phyloP scores from a whole-genome alignment of 2,797 vertebrate species.

The Schizopygopsis pylzovi region DNA sequence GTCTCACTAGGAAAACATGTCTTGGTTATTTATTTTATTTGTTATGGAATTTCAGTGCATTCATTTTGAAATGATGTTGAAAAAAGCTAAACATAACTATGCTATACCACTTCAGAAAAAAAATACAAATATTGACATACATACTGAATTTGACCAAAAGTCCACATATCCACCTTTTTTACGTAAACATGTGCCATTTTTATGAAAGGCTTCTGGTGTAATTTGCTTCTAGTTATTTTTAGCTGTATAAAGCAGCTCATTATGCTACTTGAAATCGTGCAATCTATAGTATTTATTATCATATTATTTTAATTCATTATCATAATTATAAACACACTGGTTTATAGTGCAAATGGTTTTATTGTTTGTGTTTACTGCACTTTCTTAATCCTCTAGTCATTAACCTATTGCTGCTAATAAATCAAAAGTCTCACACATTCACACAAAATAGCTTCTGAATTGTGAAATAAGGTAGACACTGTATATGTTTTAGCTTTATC shows the following conservation, averaged over 20 bases:
- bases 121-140: background rate
- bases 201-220: background rate
- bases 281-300: background rate
- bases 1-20: background rate
- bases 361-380: background rate
- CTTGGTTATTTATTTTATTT: background rate
- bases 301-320: background rate
- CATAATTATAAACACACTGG: background rate
- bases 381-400: background rate
- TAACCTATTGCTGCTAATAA: background rate
- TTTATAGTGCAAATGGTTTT: background rate
- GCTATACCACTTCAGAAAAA: background rate
- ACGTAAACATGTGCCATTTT: background rate
- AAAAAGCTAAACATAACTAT: background rate
- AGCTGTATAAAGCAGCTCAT: background rate
- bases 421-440: background rate
- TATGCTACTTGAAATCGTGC: background rate
- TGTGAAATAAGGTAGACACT: background rate
- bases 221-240: background rate
- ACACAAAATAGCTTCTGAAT: background rate
- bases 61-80: background rate
- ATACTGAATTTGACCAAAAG: background rate
- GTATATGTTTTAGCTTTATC: background rate
- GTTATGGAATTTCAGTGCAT: background rate
- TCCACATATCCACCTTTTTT: background rate